These are phyloP conservation scores for Haemorhous mexicanus DNA, from an alignment of 2,113 vertebrate genomes.

Conservation along the genomic window DNA sequence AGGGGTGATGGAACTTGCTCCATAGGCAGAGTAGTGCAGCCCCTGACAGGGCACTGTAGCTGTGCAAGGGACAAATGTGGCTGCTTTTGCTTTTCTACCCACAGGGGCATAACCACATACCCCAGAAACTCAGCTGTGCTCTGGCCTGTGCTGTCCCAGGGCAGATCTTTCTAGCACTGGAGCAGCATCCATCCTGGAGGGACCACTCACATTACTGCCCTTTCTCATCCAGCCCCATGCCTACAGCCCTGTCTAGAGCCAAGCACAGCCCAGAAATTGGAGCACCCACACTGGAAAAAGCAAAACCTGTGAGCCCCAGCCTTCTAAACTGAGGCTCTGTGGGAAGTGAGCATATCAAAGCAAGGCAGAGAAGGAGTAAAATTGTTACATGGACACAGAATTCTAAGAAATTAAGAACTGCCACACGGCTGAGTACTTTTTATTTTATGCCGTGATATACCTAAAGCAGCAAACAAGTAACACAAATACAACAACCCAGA, in stretches of 20 bases:
- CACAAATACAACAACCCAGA: neutral
- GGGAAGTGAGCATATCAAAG: neutral
- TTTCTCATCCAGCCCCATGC: accelerated
- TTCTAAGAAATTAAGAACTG: neutral
- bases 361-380: neutral
- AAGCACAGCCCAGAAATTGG: neutral
- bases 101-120: neutral
- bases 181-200: neutral
- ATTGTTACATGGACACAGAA: neutral
- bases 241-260: neutral
- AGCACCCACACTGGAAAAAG: neutral
- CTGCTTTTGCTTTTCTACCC: neutral
- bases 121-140: neutral
- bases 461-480: neutral
- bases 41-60: neutral
- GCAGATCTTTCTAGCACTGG: neutral
- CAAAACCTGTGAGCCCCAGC: accelerated
- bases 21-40: neutral
- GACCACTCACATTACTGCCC: neutral
- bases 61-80: neutral
- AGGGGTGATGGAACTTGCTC: neutral
- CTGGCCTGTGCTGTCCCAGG: neutral
- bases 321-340: neutral
- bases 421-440: neutral
- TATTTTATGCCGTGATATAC: neutral